Base-by-base conservation (phyloP, 2,888 invertebrate genomes). In the Melolontha melolontha region DNA sequence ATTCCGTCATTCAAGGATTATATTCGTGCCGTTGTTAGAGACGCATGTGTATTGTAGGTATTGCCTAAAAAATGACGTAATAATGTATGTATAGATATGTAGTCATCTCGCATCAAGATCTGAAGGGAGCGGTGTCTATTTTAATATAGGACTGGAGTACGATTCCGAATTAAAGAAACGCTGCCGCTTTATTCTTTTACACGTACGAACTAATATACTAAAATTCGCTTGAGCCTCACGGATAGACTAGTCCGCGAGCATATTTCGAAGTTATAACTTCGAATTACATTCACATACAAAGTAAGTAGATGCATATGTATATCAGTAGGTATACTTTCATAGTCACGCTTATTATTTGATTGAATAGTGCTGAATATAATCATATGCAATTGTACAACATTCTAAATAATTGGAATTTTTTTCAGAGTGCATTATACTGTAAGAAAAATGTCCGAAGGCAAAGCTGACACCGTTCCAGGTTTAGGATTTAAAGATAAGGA, bases 401-500 rank as follows among this genome's bases (percentile, higher is more conserved):
- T 42, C 5, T 42, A 42, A 42, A 42, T 29, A 51, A 27, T 2
- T 16, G 7, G 11, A n/a, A n/a, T n/a, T 42, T 40, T n/a, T 49
- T 68, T 12, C 40, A 68, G 52, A 44, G 41, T 54, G 27, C 11
- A n/a, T 10, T 40, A n/a, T 47, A 22, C 14, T 5, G 7, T 10
- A 44, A 34, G 27, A 11, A 73, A 70, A 69, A 83, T 83, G 83
- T 79, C 81, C 12, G 82, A 82, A 70, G 68, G 71, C 40, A 76
- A 75, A 72, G 80, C 81, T 68, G 91, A 91, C 76, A 88, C 89
- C 0, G 92, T 92, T 44, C 89, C 90, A 5, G 92, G 91, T 0
- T 85, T 92, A 27, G 91, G 93, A 17, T 93, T 93, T 81, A 93
- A 93, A 79, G 92, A 93, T 79, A 89, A 89, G 79, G 89, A 87